These are phyloP conservation scores for Argya squamiceps DNA, from an alignment of 2,797 vertebrate genomes.

Conservation along the genomic window DNA sequence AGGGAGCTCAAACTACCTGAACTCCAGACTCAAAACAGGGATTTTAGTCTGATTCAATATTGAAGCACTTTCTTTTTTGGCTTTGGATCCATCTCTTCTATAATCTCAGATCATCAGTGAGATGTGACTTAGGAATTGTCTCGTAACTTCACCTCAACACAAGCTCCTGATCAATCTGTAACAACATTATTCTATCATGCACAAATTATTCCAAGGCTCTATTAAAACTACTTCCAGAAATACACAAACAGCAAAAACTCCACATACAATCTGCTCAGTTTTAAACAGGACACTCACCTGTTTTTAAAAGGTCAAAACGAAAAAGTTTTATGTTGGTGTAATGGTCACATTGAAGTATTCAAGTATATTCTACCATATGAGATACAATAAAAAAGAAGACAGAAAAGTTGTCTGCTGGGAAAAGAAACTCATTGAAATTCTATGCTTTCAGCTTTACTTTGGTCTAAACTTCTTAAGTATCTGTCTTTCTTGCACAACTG, in stretches of 20 bases:
- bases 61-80: neutral
- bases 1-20: neutral
- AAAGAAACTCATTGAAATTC: neutral
- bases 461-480: slow-evolving; percentile 7
- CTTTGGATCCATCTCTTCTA: neutral
- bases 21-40: neutral
- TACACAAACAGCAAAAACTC: slow-evolving; percentile 26
- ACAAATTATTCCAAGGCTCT: neutral
- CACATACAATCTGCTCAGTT: slow-evolving; percentile 33
- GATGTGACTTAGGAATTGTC: neutral
- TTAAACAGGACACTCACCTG: slow-evolving; percentile 23
- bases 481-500: slow-evolving; percentile 13
- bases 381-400: slow-evolving; percentile 30
- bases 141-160: neutral
- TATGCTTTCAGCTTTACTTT: slow-evolving; percentile 18
- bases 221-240: slow-evolving; percentile 40
- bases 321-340: slow-evolving; percentile 16
- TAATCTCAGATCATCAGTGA: neutral
- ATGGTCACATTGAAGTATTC: neutral
- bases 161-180: slow-evolving; percentile 8
- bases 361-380: slow-evolving; percentile 48
- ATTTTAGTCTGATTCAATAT: neutral
- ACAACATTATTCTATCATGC: neutral
- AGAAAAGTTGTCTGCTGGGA: neutral
- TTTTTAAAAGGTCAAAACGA: slow-evolving; percentile 30